phyloP scores from a whole-genome alignment of 2,797 vertebrate species.

The Borostomias antarcticus region DNA sequence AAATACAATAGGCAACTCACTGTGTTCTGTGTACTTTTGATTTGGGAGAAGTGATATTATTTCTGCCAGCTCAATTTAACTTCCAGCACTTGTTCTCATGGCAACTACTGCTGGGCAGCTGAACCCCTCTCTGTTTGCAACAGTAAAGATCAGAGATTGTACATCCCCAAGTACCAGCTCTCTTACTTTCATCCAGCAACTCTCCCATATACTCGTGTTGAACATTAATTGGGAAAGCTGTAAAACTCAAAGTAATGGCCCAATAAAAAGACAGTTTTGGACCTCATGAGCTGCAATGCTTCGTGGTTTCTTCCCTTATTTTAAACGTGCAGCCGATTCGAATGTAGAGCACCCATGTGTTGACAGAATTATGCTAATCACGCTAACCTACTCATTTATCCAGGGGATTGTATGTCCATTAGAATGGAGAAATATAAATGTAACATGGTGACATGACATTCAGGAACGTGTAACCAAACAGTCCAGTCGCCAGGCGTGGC shows the following conservation, averaged over 20 bases:
- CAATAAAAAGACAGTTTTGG: neutral
- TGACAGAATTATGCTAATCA: neutral
- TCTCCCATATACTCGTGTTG: neutral
- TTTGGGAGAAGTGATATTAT: neutral
- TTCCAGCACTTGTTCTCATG: neutral
- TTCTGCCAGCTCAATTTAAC: neutral
- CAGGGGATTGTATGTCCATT: too few relatives aligned
- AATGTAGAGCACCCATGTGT: neutral
- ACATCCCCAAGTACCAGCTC: neutral
- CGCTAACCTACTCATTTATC: neutral
- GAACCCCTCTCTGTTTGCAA: neutral
- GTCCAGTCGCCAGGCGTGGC: too few relatives aligned
- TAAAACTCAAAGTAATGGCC: neutral
- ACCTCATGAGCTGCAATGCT: neutral
- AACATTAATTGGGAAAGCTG: neutral
- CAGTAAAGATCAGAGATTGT: slow-evolving; percentile 3
- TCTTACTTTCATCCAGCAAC: neutral
- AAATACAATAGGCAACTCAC: neutral
- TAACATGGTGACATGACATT: too few relatives aligned
- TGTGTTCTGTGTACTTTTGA: neutral
- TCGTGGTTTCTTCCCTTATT: neutral
- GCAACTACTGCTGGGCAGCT: neutral
- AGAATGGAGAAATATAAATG: too few relatives aligned
- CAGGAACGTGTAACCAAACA: too few relatives aligned
- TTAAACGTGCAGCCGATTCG: neutral